phyloP scores from a whole-genome alignment of 2,888 invertebrate species.

The Uloborus plumipes region DNA sequence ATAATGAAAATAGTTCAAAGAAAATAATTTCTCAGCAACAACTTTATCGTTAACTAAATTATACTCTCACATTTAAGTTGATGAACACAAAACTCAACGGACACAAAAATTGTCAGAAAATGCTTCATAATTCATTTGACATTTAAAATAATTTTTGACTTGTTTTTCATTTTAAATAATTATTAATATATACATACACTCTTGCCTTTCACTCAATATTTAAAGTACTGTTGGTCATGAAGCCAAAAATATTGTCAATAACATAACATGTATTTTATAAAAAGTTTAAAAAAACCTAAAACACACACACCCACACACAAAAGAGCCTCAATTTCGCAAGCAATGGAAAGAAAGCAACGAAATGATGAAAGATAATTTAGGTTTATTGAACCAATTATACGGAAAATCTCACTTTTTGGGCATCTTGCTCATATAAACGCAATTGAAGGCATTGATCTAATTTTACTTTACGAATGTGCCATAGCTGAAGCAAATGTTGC shows the following conservation, averaged over 20 bases:
- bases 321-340: too few relatives aligned
- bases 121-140: background rate
- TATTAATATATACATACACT: too few relatives aligned
- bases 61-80: too few relatives aligned
- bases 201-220: too few relatives aligned
- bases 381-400: background rate
- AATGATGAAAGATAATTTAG: background rate
- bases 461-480: constrained; percentile 95
- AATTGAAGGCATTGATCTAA: constrained; percentile 97
- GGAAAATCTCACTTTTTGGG: constrained; percentile 82
- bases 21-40: too few relatives aligned
- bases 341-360: background rate
- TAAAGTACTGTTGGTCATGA: too few relatives aligned
- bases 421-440: constrained; percentile 95
- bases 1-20: too few relatives aligned
- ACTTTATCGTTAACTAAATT: too few relatives aligned
- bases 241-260: too few relatives aligned
- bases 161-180: too few relatives aligned
- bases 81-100: background rate
- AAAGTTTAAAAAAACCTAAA: too few relatives aligned
- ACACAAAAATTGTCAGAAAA: too few relatives aligned
- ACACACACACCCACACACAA: background rate
- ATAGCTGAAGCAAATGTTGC: constrained; percentile 90
- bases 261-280: background rate
- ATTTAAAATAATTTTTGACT: background rate